phyloP scores from a whole-genome alignment of 2,113 vertebrate species.

The Donacobius atricapilla region DNA sequence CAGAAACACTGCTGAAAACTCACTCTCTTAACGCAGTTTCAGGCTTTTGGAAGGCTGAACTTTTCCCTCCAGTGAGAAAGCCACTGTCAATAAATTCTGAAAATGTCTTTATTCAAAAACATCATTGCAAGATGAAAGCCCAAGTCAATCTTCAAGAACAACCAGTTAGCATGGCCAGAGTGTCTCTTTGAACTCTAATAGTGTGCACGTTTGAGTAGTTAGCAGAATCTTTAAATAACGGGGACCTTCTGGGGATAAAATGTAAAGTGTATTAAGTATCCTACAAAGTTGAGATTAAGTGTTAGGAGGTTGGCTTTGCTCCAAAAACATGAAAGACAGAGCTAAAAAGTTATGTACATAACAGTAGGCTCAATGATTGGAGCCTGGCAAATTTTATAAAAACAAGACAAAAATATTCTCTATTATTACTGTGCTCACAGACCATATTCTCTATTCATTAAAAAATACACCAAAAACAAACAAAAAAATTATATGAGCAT shows the following conservation, averaged over 20 bases:
- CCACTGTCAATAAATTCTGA: slow-evolving; percentile 34
- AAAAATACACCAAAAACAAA: slow-evolving; percentile 60
- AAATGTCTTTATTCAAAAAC: slow-evolving; percentile 44
- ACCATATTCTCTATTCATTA: slow-evolving; percentile 66
- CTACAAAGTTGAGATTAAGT: slow-evolving; percentile 64
- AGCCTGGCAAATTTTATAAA: slow-evolving; percentile 64
- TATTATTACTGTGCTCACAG: slow-evolving; percentile 63
- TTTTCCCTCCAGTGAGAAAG: slow-evolving; percentile 35
- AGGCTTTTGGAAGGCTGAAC: slow-evolving; percentile 7
- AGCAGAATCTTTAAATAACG: slow-evolving; percentile 52
- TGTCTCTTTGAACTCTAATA: slow-evolving; percentile 51
- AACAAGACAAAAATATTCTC: slow-evolving; percentile 62
- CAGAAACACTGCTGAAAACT: slow-evolving; percentile 1
- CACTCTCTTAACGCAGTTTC: background rate
- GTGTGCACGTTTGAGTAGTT: slow-evolving; percentile 35
- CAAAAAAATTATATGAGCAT: slow-evolving; percentile 58
- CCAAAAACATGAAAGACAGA: slow-evolving; percentile 53
- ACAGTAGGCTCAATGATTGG: slow-evolving; percentile 50
- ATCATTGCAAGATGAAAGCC: slow-evolving; percentile 41
- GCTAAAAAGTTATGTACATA: slow-evolving; percentile 61
- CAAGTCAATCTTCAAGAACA: slow-evolving; percentile 4
- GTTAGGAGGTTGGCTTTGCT: slow-evolving; percentile 59
- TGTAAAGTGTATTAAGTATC: slow-evolving; percentile 63
- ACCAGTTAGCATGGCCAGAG: background rate
- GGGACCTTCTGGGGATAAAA: slow-evolving; percentile 62